phyloP scores from a whole-genome alignment of 2,113 vertebrate genomes.

The Rhagologus leucostigma region DNA sequence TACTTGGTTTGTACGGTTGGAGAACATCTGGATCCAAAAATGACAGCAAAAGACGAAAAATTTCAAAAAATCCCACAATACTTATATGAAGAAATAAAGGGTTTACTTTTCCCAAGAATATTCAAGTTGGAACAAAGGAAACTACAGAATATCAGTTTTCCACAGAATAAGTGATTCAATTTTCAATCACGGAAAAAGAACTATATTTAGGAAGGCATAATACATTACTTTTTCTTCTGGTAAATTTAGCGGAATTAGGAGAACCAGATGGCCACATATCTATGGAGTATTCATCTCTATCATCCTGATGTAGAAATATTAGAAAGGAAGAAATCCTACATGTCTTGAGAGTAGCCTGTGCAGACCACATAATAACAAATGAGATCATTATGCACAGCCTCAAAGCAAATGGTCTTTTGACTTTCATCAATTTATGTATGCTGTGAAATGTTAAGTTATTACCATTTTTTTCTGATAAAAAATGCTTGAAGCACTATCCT shows the following conservation, averaged over 20 bases:
- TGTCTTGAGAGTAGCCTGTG: background rate
- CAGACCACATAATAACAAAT: conserved; percentile 21
- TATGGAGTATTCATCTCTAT: conserved; percentile 5
- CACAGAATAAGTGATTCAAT: background rate
- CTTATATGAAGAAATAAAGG: background rate
- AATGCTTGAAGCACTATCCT: background rate
- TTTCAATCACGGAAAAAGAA: background rate
- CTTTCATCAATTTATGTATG: background rate
- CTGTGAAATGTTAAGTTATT: background rate
- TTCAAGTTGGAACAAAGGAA: background rate
- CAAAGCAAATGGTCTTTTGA: conserved; percentile 15
- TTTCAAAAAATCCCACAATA: background rate
- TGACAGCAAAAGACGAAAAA: background rate
- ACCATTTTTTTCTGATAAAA: background rate
- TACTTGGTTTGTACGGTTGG: background rate
- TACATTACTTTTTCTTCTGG: background rate
- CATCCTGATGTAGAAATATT: conserved; percentile 19
- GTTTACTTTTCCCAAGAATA: background rate
- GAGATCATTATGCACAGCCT: conserved; percentile 14
- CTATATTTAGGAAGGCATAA: conserved; percentile 23
- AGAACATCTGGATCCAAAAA: background rate
- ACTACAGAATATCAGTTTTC: background rate
- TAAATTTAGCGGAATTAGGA: conserved; percentile 1
- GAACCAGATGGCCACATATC: conserved; percentile 27
- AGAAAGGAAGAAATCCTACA: conserved; percentile 26